Evolutionary conservation across 2,797 vertebrate genomes (phyloP).

Genomic region (Rhinatrema bivittatum): DNA sequence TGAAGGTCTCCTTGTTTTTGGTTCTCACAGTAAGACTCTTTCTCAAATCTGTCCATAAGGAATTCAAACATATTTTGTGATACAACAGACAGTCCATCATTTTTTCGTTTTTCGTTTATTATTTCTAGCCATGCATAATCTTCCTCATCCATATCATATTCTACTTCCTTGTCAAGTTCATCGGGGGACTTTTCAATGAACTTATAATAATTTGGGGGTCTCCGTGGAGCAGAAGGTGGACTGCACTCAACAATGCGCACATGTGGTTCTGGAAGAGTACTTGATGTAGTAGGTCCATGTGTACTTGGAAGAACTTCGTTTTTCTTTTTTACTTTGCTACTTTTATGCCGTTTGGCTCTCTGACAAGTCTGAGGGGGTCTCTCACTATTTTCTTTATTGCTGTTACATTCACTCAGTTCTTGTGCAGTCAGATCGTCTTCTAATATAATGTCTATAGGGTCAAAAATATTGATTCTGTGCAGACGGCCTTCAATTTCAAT

Average conservation of each 20-base stretch:
- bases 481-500: slow-evolving; percentile 88
- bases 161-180: slow-evolving; percentile 91
- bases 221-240: slow-evolving; percentile 78
- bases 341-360: slow-evolving; percentile 78
- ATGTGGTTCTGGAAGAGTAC: slow-evolving; percentile 81
- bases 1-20: slow-evolving; percentile 82
- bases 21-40: slow-evolving; percentile 83
- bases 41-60: slow-evolving; percentile 92
- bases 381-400: slow-evolving; percentile 95
- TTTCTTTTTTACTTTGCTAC: slow-evolving; percentile 78
- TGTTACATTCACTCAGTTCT: slow-evolving; percentile 91
- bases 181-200: slow-evolving; percentile 84
- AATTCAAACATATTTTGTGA: slow-evolving; percentile 94
- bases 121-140: slow-evolving; percentile 94
- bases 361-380: slow-evolving; percentile 75
- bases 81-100: slow-evolving; percentile 81
- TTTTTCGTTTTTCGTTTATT: slow-evolving; percentile 80
- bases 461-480: slow-evolving; percentile 89
- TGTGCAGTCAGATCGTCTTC: slow-evolving; percentile 87
- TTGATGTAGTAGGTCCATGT: slow-evolving; percentile 49
- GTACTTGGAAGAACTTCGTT: slow-evolving; percentile 57
- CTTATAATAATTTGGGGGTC: slow-evolving; percentile 75
- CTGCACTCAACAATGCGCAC: slow-evolving; percentile 90
- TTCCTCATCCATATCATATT: slow-evolving; percentile 97
- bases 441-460: slow-evolving; percentile 81